Conservation (phyloP, 2,113 vertebrate species). For the Syrrhaptes paradoxus region DNA sequence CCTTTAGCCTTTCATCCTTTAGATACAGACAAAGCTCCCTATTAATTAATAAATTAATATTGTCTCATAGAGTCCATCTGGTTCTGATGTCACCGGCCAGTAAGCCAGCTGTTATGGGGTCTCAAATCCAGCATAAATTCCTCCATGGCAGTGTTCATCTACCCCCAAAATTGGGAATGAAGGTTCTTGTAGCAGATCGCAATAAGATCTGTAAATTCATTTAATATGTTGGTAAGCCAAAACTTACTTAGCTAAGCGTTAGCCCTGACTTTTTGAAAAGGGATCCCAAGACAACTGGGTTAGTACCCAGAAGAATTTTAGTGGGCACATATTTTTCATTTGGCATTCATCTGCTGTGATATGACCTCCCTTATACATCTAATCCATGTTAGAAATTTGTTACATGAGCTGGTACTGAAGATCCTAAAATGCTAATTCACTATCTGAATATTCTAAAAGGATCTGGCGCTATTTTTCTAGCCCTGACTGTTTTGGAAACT, state of each 20-base stretch:
- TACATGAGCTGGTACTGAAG: constrained; percentile 10
- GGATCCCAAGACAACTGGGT: constrained; percentile 29
- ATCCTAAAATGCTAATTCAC: neutral
- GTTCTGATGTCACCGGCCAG: neutral
- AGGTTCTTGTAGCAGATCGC: neutral
- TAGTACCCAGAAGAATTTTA: constrained; percentile 28
- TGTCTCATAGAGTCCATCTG: neutral
- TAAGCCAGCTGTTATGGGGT: neutral
- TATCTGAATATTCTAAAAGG: constrained; percentile 16
- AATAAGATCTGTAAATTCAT: neutral
- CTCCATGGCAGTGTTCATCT: neutral
- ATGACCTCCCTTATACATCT: constrained; percentile 7
- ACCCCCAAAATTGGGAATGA: neutral
- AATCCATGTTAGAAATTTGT: constrained; percentile 11
- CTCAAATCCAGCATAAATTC: neutral
- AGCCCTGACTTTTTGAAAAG: constrained; percentile 18
- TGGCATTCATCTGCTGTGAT: constrained; percentile 25
- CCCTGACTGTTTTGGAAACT: neutral
- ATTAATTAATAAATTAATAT: neutral
- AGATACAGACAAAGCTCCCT: neutral
- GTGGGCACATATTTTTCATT: constrained; percentile 16
- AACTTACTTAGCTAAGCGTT: constrained; percentile 6
- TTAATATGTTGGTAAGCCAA: neutral
- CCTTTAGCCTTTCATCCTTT: neutral
- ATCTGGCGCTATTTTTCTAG: neutral